These are phyloP conservation scores for Mus minutoides DNA, from an alignment of 2,797 vertebrate genomes.

Conservation along the genomic window DNA sequence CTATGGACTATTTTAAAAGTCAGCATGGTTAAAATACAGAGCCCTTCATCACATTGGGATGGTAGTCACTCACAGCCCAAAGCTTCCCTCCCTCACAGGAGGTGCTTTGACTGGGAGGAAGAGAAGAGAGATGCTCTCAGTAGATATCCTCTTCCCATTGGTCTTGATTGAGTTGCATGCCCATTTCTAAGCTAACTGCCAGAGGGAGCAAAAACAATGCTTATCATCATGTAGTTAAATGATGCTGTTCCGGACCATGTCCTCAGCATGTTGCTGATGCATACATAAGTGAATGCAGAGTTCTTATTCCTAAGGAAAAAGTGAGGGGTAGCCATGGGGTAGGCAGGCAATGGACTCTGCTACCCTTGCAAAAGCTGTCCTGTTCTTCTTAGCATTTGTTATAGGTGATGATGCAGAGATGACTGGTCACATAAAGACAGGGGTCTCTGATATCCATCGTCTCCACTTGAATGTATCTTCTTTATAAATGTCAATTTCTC, in stretches of 20 bases:
- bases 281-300: not conserved
- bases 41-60: not conserved
- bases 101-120: not conserved
- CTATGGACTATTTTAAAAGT: conserved; percentile 8
- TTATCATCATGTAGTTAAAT: not conserved
- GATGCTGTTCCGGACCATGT: not conserved
- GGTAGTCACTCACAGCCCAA: not conserved
- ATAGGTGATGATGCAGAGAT: not conserved
- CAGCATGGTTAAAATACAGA: not conserved
- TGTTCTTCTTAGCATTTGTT: not conserved
- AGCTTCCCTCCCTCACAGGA: not conserved
- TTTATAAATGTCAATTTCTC: not conserved
- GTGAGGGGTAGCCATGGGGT: too few species aligned
- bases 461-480: not conserved
- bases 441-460: not conserved
- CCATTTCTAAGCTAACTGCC: not conserved
- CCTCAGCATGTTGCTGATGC: not conserved
- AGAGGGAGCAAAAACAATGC: not conserved
- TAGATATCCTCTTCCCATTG: not conserved
- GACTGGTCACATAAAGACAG: not conserved
- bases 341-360: not conserved
- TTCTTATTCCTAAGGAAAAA: not conserved
- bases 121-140: not conserved
- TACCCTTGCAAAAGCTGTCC: not conserved
- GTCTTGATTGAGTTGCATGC: not conserved